Evolutionary conservation across 35 echinoderm and acorn worm species (phyloP).

Genomic region (Strongylocentrotus purpuratus): DNA sequence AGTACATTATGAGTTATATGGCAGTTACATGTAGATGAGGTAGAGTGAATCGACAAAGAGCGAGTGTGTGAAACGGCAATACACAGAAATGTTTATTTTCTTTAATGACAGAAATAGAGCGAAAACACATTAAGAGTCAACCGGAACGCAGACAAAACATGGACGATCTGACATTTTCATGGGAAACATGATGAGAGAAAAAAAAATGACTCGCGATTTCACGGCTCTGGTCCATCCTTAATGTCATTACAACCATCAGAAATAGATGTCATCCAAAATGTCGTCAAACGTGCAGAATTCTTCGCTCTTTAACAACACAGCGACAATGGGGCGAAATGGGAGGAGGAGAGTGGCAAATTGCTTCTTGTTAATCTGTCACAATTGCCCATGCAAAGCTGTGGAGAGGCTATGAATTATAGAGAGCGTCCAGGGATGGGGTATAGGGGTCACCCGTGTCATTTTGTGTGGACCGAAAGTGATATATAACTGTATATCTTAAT

Average conservation of each 20-base stretch:
- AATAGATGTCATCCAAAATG: not conserved
- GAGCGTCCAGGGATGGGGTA: too few species aligned
- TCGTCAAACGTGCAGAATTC: not conserved
- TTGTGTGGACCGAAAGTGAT: too few species aligned
- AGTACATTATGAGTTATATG: too few species aligned
- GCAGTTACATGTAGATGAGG: too few species aligned
- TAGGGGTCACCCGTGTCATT: too few species aligned
- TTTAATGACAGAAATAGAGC: conserved; percentile 12
- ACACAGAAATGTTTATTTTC: not conserved
- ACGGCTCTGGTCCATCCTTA: not conserved
- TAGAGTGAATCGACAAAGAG: too few species aligned
- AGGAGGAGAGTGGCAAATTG: not conserved
- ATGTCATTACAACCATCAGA: not conserved
- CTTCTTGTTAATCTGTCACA: not conserved
- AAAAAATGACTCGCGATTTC: not conserved
- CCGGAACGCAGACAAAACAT: not conserved
- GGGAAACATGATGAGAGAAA: not conserved
- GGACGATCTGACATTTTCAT: not conserved
- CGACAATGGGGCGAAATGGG: not conserved
- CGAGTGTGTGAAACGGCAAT: not conserved
- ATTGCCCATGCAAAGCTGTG: not conserved
- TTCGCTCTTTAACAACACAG: not conserved
- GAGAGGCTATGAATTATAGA: too few species aligned
- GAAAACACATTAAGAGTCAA: not conserved
- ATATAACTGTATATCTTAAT: too few species aligned